Evolutionary conservation across 2,888 invertebrate species (phyloP), one percentile per base, ranked within the genome.

Genomic region (Apodemia zela): DNA sequence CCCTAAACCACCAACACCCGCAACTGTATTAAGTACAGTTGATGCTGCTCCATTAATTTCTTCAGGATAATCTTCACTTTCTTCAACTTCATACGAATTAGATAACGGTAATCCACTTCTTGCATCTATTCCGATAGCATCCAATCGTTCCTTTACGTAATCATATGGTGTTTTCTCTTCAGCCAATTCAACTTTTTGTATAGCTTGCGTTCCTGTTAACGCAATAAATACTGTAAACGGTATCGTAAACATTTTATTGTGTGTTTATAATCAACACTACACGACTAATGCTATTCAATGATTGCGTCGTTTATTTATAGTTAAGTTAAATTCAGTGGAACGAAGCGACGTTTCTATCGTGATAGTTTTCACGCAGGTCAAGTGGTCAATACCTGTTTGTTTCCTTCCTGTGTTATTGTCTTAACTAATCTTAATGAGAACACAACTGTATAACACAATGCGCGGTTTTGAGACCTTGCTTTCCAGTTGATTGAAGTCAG

Each of bases 21-120:
- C 67, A 60, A 83, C 88, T 38, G 89, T 85, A 63, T 87, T 88
- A 54, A 89, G 68, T 67, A 89, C 79, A 33, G 76, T 70, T 33
- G 91, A 89, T 13, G 89, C 90, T n/a, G 89, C 88, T 74, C 86
- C 88, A 73, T 87, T 81, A 5, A 87, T 74, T 25, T 82, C 76
- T 66, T 90, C 91, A 15, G 93, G 93, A 73, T 93, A 93, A 73
- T 93, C 93, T 66, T 86, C 91, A 77, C 93, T 92, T 81, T 93
- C 93, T 77, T 93, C 92, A 49, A 93, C 92, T 81, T 93, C 93
- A 72, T 93, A 94, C 47, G 92, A 92, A 64, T 81, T 87, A 1
- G 93, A 87, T 49, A 89, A 63, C 29, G 89, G 89, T 67, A 89
- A 60, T 73, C 90, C 91, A 66, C 81, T 73, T 66, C 73, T 81